Evolutionary conservation across 2,888 invertebrate species (phyloP).

Genomic region (Lasioglossum leucozonium): DNA sequence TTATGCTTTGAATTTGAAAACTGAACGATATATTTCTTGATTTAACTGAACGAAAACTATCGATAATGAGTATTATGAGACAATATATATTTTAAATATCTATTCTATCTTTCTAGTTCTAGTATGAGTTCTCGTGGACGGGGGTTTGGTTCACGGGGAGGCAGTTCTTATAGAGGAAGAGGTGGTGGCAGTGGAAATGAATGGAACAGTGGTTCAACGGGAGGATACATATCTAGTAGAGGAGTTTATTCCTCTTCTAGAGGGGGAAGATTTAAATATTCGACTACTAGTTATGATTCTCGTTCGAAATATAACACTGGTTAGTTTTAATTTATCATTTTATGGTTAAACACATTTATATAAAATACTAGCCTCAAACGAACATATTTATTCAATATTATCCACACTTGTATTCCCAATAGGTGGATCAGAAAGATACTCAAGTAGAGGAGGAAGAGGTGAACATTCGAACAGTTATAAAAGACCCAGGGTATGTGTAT

Average conservation of each 20-base stretch:
- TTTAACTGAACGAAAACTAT: not conserved
- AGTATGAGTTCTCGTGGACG: slow-evolving; percentile 82
- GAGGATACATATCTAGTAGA: slow-evolving; percentile 76
- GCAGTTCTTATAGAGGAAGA: slow-evolving; percentile 80
- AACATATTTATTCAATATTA: not conserved
- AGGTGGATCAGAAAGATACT: slow-evolving; percentile 80
- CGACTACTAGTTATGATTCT: slow-evolving; percentile 80
- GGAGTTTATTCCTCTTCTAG: slow-evolving; percentile 81
- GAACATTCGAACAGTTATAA: slow-evolving; percentile 82
- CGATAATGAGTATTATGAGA: not conserved
- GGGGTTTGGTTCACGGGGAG: slow-evolving; percentile 80
- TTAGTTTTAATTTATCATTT: slow-evolving; percentile 56
- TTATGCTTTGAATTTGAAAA: not conserved
- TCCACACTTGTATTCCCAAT: slow-evolving; percentile 10
- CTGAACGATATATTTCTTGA: not conserved
- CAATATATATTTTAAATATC: slow-evolving; percentile 3
- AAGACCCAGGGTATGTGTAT: slow-evolving; percentile 78
- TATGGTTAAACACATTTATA: not conserved
- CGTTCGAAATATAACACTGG: slow-evolving; percentile 81
- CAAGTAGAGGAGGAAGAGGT: slow-evolving; percentile 80
- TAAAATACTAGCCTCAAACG: not conserved
- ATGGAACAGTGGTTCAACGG: slow-evolving; percentile 75
- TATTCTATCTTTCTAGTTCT: slow-evolving; percentile 63
- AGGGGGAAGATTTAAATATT: slow-evolving; percentile 81
- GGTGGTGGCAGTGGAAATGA: slow-evolving; percentile 78